phyloP scores from a whole-genome alignment of 2,888 invertebrate species.

The Drosophila helvetica region DNA sequence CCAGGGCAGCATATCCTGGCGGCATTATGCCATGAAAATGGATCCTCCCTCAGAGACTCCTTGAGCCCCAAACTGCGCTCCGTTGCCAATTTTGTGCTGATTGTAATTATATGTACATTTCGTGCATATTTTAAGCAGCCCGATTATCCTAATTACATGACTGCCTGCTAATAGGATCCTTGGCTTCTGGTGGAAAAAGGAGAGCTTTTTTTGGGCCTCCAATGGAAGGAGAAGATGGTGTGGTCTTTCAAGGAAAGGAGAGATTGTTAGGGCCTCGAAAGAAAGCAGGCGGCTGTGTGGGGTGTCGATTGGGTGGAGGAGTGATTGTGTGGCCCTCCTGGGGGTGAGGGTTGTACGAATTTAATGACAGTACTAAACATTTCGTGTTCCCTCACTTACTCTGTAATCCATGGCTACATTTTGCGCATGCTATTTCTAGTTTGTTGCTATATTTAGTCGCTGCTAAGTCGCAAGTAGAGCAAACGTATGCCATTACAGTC shows the following conservation, averaged over 20 bases:
- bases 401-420: background rate
- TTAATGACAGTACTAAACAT: background rate
- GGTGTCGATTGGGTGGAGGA: background rate
- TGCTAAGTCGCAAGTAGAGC: constrained; percentile 6
- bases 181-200: background rate
- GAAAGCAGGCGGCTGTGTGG: background rate
- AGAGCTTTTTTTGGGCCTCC: background rate
- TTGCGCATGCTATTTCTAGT: background rate
- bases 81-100: constrained; percentile 62
- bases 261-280: background rate
- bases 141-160: constrained; percentile 67
- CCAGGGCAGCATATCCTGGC: constrained; percentile 41
- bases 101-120: constrained; percentile 53
- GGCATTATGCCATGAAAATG: constrained; percentile 39
- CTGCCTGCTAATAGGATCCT: constrained; percentile 12
- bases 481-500: constrained; percentile 1
- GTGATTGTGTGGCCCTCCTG: background rate
- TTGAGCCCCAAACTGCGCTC: constrained; percentile 11
- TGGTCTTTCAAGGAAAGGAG: background rate
- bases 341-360: background rate
- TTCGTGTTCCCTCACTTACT: background rate
- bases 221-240: background rate
- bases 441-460: constrained; percentile 11
- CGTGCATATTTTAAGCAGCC: constrained; percentile 65
- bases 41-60: constrained; percentile 10